phyloP scores from a whole-genome alignment of 1,140 invertebrate genomes.

The Lepidurus apus region DNA sequence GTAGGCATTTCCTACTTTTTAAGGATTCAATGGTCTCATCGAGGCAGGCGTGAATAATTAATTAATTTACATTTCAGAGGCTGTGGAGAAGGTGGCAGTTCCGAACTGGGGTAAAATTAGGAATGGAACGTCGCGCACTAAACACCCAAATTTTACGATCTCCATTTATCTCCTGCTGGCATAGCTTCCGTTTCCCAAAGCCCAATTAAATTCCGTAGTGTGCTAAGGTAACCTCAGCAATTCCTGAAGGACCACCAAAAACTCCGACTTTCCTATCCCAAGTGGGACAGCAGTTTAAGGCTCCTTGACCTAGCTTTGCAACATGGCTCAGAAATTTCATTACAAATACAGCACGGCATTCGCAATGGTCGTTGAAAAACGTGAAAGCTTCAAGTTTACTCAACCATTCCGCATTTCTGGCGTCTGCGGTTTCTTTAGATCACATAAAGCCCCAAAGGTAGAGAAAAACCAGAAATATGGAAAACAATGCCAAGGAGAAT shows the following conservation, averaged over 20 bases:
- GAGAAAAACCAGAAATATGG: neutral
- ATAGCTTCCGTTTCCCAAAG: neutral
- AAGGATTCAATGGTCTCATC: neutral
- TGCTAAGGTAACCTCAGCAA: neutral
- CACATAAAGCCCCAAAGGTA: neutral
- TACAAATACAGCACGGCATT: neutral
- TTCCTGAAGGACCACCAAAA: neutral
- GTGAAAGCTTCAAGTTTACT: neutral
- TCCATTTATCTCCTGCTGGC: neutral
- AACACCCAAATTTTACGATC: neutral
- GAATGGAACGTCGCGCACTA: neutral
- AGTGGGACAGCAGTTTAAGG: neutral
- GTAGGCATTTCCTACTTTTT: neutral
- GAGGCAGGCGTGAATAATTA: neutral
- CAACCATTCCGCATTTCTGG: neutral
- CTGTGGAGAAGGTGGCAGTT: neutral
- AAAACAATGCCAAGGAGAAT: too few species aligned
- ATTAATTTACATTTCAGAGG: neutral
- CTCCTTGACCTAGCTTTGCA: neutral
- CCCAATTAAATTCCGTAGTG: neutral
- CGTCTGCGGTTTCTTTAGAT: slow-evolving; percentile 6
- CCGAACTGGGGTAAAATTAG: neutral
- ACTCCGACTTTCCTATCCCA: neutral
- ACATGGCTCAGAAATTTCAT: neutral
- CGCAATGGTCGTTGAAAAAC: neutral